Base-by-base conservation (phyloP, 2,113 vertebrate species). In the Reinhardtius hippoglossoides region DNA sequence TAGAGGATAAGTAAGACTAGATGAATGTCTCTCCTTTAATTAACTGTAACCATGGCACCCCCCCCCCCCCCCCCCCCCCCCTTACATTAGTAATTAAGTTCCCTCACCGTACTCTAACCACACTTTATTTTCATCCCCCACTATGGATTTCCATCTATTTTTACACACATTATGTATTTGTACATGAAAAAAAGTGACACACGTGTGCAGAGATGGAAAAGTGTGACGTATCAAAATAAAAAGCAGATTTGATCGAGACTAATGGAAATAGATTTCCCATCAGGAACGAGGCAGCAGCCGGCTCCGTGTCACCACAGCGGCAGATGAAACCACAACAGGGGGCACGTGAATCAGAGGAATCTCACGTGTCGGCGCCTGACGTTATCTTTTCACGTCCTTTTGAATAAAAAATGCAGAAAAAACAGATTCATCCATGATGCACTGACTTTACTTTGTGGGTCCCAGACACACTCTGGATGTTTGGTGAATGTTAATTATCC, bases 201-300 rank as follows among this genome's bases (percentile, higher is more conserved):
- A 12, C 40, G 46, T 16, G 24, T n/a, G 35, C 35, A 71, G 16
- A 31, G 42, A 44, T 44, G 42, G 42, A 44, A 15, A 14, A 14
- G 42, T 44, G 7, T 37, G 7, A 9, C 35, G 35, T 37, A 8
- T 37, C 35, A 37, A 37, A 31, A 31, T 31, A 31, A 31, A 31
- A 31, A 37, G 16, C 24, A 24, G n/a, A 72, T 6, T 35, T 44
- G 24, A 66, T 40, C 44, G 27, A 31, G 27, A 31, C 44, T 65
- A 7, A 66, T 21, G 56, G 37, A 59, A 73, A 77, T 9, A 67
- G 37, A 63, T 35, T 78, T 57, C 35, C 16, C 48, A 46, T 40
- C 20, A 26, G 44, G 59, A 74, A 66, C 42, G 14, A 44, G 42
- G 42, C 0, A 31, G 27, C 27, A 31, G 27, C 27, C 27, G 5